Base-by-base conservation (phyloP, 1,140 invertebrate genomes). In the Yoshiicerus persimilis region DNA sequence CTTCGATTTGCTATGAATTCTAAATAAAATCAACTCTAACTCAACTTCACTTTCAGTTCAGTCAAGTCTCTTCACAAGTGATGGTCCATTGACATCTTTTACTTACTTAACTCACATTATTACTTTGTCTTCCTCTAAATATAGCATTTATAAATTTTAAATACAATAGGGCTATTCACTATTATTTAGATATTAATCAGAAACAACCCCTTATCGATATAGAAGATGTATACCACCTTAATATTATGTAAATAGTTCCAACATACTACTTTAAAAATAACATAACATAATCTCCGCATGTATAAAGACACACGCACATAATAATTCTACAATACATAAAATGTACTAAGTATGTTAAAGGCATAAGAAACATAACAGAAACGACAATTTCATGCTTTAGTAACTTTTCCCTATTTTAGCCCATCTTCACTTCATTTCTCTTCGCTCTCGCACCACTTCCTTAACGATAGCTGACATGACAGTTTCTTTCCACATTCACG, bases 391-490 rank as follows among this genome's bases (percentile, higher is more conserved):
- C 75, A 34, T 80, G 75, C 34, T 38, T 80, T 38, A 80, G 34
- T 80, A 34, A 9, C 34, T 80, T 80, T 30, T 80, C 75, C 38
- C 3, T 80, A 80, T 80, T 80, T 80, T 80, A 80, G 75, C 75
- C 75, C 75, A 80, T 80, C 75, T 80, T 30, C 75, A 80, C 75
- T 80, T 80, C 75, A 80, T 38, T 80, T 80, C 75, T 34, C 75
- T 34, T 38, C 75, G 20, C 32, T 80, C 16, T 80, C 75, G 75
- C 75, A 80, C 32, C 75, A 80, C 16, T 80, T 80, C 30, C 75
- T 80, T 80, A 80, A 80, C 75, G 20, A n/a, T 34, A 38, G 27
- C 75, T 80, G 75, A 80, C 75, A 80, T 80, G 34, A 80, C 75
- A 80, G 75, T 32, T 80, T 32, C 34, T 34, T 34, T 80, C 75